Percentiles rank a stretch among this genome's conserved stretches.
These are phyloP conservation scores for Salminus brasiliensis DNA, from an alignment of 2,113 vertebrate genomes.

Conservation along the genomic window DNA sequence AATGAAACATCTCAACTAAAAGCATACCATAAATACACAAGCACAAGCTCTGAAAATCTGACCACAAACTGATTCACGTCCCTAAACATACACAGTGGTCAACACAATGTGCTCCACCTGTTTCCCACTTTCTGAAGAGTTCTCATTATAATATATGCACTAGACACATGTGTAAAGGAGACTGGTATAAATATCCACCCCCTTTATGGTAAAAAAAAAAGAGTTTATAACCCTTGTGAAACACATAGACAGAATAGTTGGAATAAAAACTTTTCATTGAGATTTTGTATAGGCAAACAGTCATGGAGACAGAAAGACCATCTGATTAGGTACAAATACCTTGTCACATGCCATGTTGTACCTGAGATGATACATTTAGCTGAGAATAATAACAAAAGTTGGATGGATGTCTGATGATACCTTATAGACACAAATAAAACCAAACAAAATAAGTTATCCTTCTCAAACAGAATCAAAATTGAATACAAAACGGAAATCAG, in stretches of 20 bases:
- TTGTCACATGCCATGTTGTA: conserved; percentile 59
- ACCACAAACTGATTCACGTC: neutral
- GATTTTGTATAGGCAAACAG: neutral
- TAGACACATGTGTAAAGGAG: neutral
- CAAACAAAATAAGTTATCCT: conserved; percentile 67
- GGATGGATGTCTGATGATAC: conserved; percentile 75
- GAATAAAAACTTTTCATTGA: neutral
- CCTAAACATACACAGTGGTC: conserved; percentile 17
- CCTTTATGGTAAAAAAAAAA: too few relatives aligned
- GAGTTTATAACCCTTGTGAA: too few relatives aligned
- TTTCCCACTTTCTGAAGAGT: neutral
- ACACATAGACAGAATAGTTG: neutral
- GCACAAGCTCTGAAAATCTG: conserved; percentile 15
- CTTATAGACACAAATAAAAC: conserved; percentile 48
- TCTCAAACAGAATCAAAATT: conserved; percentile 52
- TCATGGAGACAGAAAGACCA: conserved; percentile 56
- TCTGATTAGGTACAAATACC: conserved; percentile 49
- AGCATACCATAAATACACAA: conserved; percentile 13
- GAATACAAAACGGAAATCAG: conserved; percentile 42
- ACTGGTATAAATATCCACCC: neutral
- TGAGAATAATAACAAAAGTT: conserved; percentile 74
- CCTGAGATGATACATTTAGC: conserved; percentile 78
- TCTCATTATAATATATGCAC: conserved; percentile 11
- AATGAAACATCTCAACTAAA: neutral
- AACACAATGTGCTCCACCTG: conserved; percentile 1